phyloP scores from a whole-genome alignment of 1,140 invertebrate genomes.

The Ericerus pela region DNA sequence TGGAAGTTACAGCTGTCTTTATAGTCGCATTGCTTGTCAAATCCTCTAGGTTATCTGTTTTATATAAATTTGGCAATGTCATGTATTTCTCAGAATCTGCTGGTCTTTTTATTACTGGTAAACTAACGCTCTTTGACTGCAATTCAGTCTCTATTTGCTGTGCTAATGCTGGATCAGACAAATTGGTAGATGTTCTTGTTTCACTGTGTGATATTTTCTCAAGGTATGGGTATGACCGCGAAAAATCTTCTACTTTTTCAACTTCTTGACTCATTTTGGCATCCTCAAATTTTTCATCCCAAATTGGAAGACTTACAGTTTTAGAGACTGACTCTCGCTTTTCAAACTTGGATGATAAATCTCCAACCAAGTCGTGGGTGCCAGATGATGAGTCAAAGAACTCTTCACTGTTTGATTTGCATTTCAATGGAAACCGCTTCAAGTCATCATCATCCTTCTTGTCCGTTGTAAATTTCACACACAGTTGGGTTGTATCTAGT shows the following conservation, averaged over 20 bases:
- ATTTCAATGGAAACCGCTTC: not conserved
- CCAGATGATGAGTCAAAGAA: not conserved
- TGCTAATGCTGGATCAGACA: not conserved
- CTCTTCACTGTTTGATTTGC: not conserved
- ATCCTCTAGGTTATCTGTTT: not conserved
- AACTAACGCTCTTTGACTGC: not conserved
- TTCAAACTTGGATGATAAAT: not conserved
- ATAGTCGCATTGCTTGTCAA: too few species aligned
- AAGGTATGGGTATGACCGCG: not conserved
- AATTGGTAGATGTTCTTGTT: not conserved
- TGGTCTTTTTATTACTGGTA: not conserved
- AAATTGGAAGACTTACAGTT: not conserved
- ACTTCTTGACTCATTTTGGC: not conserved
- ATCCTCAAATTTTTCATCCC: not conserved
- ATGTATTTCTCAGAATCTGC: constrained; percentile 1
- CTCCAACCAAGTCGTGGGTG: not conserved
- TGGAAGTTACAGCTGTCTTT: too few species aligned
- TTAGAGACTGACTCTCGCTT: not conserved
- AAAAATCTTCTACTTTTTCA: not conserved
- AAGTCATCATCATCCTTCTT: not conserved
- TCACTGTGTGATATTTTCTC: not conserved
- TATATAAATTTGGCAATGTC: not conserved
- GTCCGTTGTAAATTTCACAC: not conserved
- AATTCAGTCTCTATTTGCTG: not conserved
- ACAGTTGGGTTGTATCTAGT: not conserved